Evolutionary conservation across 2,888 invertebrate species (phyloP), one percentile per base, ranked within the genome.

Genomic region (Trachelus troglodyta): DNA sequence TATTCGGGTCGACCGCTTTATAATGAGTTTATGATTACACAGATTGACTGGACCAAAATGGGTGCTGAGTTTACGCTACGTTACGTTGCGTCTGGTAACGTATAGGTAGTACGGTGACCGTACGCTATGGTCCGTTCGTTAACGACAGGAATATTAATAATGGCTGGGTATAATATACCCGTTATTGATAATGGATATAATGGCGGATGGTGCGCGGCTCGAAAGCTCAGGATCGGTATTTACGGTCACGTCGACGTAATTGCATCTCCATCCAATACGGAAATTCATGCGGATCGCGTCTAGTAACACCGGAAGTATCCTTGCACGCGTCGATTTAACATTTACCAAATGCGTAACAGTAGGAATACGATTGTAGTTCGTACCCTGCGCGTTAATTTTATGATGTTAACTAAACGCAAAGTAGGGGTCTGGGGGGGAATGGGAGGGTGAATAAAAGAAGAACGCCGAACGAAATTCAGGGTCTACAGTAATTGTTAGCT

Each of bases 131-230:
- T 81, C 73, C 84, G 79, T 81, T 82, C 84, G 83, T 86, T 86
- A 84, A 85, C 83, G 84, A 86, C 80, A 84, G 84, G 82, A 82
- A 81, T 82, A 81, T 86, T 86, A 85, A 85, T 86, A 87, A 86
- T 81, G 82, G 79, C 75, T 81, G 76, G 77, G 68, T 78, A 80
- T 79, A 81, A 73, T 73, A 73, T 74, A 34, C 37, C 34, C 37
- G 40, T 56, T 56, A 56, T 56, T 56, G 40, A 56, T 56, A 56
- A 56, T 56, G 40, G 40, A 56, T 56, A 56, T 56, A 56, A 56
- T 56, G 9, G 40, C 23, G 40, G 9, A 23, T 56, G 40, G 40
- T 56, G 40, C 40, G 40, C 40, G 40, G 23, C 40, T 56, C 23
- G 40, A 56, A 56, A 56, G 40, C 40, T 56, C 40, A 56, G 40